Base-by-base conservation (phyloP, 1,140 invertebrate genomes). In the Nephila pilipes region DNA sequence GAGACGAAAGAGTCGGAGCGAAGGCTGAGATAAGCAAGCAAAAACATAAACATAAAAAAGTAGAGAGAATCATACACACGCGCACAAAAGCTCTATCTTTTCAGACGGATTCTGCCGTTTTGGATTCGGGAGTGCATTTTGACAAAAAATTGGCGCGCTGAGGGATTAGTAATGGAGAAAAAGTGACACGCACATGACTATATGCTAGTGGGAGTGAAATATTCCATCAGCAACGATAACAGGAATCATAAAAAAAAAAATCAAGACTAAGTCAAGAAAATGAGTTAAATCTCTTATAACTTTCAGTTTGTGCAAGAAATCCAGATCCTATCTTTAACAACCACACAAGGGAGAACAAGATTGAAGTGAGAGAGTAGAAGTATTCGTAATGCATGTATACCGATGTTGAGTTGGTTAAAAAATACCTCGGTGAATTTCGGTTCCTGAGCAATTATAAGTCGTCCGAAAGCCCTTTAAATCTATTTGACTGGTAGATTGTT, bases 221-320 rank as follows among this genome's bases (percentile, higher is more conserved):
- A 38, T 83, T 60, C 89, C 55, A 90, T 90, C 75, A 90, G 36
- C 36, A 90, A 58, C n/a, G 46, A 83, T n/a, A 54, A 81, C 14
- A 57, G 54, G 46, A 90, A 46, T 46, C 46, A 46, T 46, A 46
- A 29, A 18, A 58, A 75, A 25, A 90, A 54, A 83, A 83, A 55
- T 83, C 25, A 55, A 46, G 29, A 18, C 81, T 90, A 83, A 83
- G 75, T 58, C 55, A 81, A 46, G 65, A 83, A 90, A 81, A 92
- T 92, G 90, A 92, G 80, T 92, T 85, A 92, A 92, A 65, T 83
- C 89, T 81, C 63, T 46, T n/a, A 16, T 88, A 88, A 88, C 87
- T 88, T 32, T 60, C 60, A 69, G 32, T 36, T 69, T 88, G 36
- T 36, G 87, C 87, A 38, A 29, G 60, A 88, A 75, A 75, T 75